Evolutionary conservation across 2,113 vertebrate species (phyloP), one percentile per base, ranked within the genome.

Genomic region (Mormyrus lacerda): DNA sequence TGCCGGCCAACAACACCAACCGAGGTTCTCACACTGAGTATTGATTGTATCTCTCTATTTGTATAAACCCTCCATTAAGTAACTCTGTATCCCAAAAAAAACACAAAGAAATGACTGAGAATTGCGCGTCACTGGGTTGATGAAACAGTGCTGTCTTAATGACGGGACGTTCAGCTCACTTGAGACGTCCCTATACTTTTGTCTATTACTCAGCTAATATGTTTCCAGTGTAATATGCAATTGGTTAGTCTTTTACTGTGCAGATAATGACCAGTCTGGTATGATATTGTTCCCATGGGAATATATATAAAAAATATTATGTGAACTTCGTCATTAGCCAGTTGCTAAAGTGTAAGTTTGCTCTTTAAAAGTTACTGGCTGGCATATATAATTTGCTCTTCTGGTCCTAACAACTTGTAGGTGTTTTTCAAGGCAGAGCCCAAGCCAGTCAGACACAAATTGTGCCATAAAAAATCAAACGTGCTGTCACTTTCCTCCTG

Each of bases 241-340:
- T 91, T 89, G 91, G 90, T 92, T 92, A 95, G 93, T 95, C 92
- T 94, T 95, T 86, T 93, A 94, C 92, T 91, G 94, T 94, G 93
- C 92, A 91, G 94, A 95, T 96, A 96, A 96, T 96, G 95, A 95
- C 94, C 93, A 89, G 90, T 92, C 92, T 91, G 93, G 93, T 94
- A 91, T 92, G 94, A 95, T 95, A 95, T 94, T 94, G 94, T 91
- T 91, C 95, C 95, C 92, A 93, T 92, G 95, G 94, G 90, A 92
- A 91, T 91, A 79, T 84, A 93, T 91, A 93, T 91, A 92, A 93
- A 91, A 92, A 92, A 92, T 93, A 91, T 93, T 94, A 94, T 95
- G 94, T 93, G 92, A 92, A 93, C 93, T 44, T 93, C 91, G 92
- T 95, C 94, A 95, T 96, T 95, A 96, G 92, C 93, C 94, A 94